These are phyloP conservation scores for Apogon talboti DNA, from an alignment of 2,797 vertebrate genomes.

Conservation along the genomic window DNA sequence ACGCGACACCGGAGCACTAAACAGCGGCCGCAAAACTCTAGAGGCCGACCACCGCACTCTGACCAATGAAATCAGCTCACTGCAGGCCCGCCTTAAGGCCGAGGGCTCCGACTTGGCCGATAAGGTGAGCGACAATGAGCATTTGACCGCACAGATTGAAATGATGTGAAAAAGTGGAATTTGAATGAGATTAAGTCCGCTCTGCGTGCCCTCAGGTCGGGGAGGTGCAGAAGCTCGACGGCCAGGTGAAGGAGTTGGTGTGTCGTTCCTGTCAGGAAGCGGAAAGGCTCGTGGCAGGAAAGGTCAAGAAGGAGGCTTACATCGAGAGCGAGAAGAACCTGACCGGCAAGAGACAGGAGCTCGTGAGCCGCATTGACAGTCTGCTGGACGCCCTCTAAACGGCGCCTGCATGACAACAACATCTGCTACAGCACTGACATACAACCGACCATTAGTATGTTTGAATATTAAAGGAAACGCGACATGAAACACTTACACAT, in stretches of 20 bases:
- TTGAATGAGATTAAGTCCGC: neutral
- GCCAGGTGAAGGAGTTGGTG: constrained; percentile 94
- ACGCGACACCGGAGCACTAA: constrained; percentile 91
- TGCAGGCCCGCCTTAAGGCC: constrained; percentile 94
- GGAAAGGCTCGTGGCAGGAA: constrained; percentile 94
- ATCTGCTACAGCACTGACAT: constrained; percentile 24
- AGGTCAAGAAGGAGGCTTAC: constrained; percentile 97
- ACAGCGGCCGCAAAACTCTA: constrained; percentile 92
- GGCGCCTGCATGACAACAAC: constrained; percentile 13
- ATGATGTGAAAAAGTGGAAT: neutral
- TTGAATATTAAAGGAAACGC: constrained; percentile 53
- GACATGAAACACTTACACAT: constrained; percentile 28
- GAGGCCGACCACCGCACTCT: constrained; percentile 93
- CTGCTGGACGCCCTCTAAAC: constrained; percentile 93
- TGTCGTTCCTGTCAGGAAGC: constrained; percentile 93
- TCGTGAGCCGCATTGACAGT: constrained; percentile 94
- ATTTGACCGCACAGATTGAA: neutral
- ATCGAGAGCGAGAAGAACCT: constrained; percentile 93
- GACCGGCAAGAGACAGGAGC: constrained; percentile 91
- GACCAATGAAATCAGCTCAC: constrained; percentile 89
- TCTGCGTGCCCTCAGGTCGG: constrained; percentile 84
- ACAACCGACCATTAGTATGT: constrained; percentile 36
- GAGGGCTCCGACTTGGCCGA: constrained; percentile 97
- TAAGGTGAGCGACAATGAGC: constrained; percentile 81
- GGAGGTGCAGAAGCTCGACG: constrained; percentile 96